Evolutionary conservation across 2,888 invertebrate genomes (phyloP), one percentile per base, ranked within the genome.

Genomic region (Herminia tarsipennalis): DNA sequence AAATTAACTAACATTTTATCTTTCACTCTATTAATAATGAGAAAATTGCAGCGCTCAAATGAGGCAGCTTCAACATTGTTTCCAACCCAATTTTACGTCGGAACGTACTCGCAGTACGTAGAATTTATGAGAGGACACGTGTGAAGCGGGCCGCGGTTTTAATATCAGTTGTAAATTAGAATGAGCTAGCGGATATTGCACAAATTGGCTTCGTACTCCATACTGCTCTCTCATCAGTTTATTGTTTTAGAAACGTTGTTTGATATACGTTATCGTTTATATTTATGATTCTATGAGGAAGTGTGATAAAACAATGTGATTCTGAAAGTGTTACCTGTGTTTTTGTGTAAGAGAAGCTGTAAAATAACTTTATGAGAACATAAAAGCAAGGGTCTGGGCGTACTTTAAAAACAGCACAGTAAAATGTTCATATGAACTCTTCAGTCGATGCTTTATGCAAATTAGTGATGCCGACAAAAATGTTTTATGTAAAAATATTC

Each of bases 81-180:
- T 43, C 56, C 43, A 41, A 25, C 43, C 63, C 52, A 57, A 66
- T 63, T 66, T 66, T 49, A 54, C 36, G 37, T 52, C 45, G 47
- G 57, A 60, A 56, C 51, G 39, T 63, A 56, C 27, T 34, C 35
- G 16, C 8, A 16, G 37, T 20, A 40, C 41, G 48, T 49, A 51
- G 53, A 76, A 76, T 76, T 77, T 77, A 78, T 74, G 75, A 65
- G 56, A 60, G 67, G 64, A 70, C 78, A 81, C 77, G 75, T 76
- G 80, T 78, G 77, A 76, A 77, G 61, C 72, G 64, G 62, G 36
- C 69, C 72, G 81, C 70, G 82, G 81, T 81, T 83, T 83, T 83
- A 83, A 83, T 83, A 81, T 83, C 78, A 66, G 80, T 71, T 77
- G 75, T 83, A 80, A 84, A 84, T 83, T 81, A 83, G 77, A 70